Conservation (phyloP, 2,797 vertebrate species). For the Pitangus sulphuratus region DNA sequence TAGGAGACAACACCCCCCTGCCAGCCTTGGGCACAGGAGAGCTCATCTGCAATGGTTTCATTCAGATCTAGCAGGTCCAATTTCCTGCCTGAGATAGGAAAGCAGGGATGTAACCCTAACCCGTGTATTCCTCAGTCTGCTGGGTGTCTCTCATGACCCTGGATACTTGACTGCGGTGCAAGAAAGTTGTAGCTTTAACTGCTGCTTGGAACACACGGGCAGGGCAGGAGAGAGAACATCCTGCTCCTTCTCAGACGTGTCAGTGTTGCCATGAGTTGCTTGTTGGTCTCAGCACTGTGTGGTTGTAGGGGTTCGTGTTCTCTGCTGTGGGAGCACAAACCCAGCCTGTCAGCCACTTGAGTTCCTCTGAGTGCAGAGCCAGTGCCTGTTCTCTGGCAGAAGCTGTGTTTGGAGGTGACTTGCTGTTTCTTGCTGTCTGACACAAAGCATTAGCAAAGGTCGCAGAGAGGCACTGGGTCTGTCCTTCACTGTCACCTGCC, state of each 20-base stretch:
- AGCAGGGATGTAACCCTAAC: not conserved
- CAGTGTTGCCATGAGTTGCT: not conserved
- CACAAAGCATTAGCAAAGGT: not conserved
- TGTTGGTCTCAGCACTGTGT: not conserved
- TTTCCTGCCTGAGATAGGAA: not conserved
- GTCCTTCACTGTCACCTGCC: not conserved
- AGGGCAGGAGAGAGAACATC: not conserved
- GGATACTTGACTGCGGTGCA: not conserved
- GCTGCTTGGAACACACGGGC: not conserved
- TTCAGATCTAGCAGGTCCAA: not conserved
- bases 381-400: not conserved
- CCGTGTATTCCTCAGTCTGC: accelerated
- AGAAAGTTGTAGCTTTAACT: not conserved
- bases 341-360: not conserved
- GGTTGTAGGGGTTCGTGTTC: accelerated
- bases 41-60: not conserved
- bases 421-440: not conserved
- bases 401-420: not conserved
- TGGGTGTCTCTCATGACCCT: not conserved
- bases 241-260: not conserved
- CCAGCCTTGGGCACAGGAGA: not conserved
- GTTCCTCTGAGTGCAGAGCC: not conserved
- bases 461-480: not conserved
- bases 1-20: not conserved
- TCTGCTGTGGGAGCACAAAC: not conserved